These are phyloP conservation scores for Alviniconcha marisindica DNA, from an alignment of 1,140 invertebrate genomes.

Conservation along the genomic window DNA sequence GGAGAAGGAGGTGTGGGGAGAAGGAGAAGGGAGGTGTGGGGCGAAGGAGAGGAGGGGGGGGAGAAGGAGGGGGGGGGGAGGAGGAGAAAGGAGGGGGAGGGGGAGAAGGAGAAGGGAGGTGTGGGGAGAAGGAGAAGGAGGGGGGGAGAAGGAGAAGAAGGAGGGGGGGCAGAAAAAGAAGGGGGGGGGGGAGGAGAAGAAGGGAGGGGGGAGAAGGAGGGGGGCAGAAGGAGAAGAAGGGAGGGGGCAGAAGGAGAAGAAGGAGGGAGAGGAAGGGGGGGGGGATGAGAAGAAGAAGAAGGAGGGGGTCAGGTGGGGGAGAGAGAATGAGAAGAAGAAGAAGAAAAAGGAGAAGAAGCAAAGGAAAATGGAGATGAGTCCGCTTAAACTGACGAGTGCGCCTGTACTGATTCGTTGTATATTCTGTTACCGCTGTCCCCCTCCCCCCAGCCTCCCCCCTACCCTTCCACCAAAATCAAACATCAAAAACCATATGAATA, in stretches of 20 bases:
- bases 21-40: background rate
- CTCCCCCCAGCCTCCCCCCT: too few relatives aligned
- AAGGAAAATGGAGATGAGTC: too few relatives aligned
- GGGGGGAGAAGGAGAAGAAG: background rate
- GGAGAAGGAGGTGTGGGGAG: too few relatives aligned
- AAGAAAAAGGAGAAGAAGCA: background rate
- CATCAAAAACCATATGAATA: too few relatives aligned
- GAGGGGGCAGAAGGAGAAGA: background rate
- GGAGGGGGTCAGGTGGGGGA: background rate
- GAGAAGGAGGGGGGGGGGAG: background rate
- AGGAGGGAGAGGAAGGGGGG: background rate
- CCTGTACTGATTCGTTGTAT: too few relatives aligned
- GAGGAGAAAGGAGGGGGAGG: background rate
- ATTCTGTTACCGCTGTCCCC: too few relatives aligned
- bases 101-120: background rate
- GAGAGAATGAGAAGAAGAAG: background rate
- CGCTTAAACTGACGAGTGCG: too few relatives aligned
- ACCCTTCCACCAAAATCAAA: too few relatives aligned
- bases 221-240: background rate
- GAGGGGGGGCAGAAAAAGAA: background rate
- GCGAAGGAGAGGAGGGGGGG: background rate
- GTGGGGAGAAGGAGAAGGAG: too few relatives aligned
- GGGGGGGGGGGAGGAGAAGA: background rate
- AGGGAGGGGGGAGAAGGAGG: too few relatives aligned
- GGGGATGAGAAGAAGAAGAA: background rate